phyloP scores from a whole-genome alignment of 1,140 invertebrate species.

The Batillaria attramentaria region DNA sequence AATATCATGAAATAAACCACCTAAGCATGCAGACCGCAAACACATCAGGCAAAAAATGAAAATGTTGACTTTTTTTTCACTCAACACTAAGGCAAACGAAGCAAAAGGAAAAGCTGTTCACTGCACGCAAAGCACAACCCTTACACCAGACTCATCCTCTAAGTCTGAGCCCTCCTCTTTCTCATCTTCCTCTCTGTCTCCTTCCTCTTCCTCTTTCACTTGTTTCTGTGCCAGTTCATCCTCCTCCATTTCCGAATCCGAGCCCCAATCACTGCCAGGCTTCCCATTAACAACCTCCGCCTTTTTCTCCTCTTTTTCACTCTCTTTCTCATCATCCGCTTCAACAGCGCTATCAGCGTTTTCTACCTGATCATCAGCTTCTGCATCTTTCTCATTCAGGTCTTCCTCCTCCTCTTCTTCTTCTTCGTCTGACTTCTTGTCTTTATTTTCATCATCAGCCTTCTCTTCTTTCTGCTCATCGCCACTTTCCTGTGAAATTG shows the following conservation, averaged over 20 bases:
- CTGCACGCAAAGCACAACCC: neutral
- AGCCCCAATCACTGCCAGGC: no score
- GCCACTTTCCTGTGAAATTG: neutral
- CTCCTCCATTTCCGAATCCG: neutral
- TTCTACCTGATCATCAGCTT: conserved; percentile 31
- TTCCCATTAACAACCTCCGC: neutral
- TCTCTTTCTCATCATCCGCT: conserved; percentile 25
- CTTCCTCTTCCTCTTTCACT: conserved; percentile 5
- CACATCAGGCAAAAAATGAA: neutral
- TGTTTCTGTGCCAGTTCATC: conserved; percentile 28
- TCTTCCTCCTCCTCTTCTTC: conserved; percentile 33
- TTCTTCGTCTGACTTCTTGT: conserved; percentile 7
- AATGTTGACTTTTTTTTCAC: no score
- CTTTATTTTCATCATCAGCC: neutral
- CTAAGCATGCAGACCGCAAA: neutral
- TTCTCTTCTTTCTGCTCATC: neutral
- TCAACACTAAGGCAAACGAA: neutral
- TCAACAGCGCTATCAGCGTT: conserved; percentile 15
- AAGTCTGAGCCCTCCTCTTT: conserved; percentile 18
- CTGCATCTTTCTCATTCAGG: conserved; percentile 23
- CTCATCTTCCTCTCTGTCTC: neutral
- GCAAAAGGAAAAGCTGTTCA: neutral
- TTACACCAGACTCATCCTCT: neutral
- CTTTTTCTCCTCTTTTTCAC: conserved; percentile 17
- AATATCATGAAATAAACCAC: neutral